A percentile compares a stretch with the other conserved stretches of the same genome.
Conservation (phyloP, 2,888 invertebrate genomes). For the Spisula subtruncata region DNA sequence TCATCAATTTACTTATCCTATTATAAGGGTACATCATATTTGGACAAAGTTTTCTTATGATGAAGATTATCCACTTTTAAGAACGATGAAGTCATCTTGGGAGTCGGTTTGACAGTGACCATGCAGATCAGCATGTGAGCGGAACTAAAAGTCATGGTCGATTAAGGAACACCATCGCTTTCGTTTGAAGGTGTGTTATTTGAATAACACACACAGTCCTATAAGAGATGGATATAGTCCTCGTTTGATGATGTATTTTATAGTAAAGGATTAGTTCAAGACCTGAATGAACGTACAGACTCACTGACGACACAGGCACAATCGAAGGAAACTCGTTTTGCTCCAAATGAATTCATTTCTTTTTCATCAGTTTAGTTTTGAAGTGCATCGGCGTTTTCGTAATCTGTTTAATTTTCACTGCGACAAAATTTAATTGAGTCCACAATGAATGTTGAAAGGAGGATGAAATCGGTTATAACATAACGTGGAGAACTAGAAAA, state of each 20-base stretch:
- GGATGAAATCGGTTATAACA: constrained; percentile 55
- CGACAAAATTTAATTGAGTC: constrained; percentile 72
- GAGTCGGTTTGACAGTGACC: not conserved
- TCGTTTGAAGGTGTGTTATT: constrained; percentile 20
- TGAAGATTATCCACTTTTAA: not conserved
- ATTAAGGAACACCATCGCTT: not conserved
- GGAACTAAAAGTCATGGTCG: not conserved
- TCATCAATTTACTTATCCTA: no score
- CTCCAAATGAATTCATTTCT: constrained; percentile 63
- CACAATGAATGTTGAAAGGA: constrained; percentile 48
- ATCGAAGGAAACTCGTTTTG: constrained; percentile 62
- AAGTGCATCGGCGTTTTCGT: constrained; percentile 60
- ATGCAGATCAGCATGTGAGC: constrained; percentile 8
- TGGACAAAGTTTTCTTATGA: not conserved
- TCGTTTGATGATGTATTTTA: constrained; percentile 75
- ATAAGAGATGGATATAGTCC: constrained; percentile 69
- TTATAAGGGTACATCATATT: no score
- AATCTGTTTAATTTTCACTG: constrained; percentile 70
- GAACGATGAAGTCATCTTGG: not conserved
- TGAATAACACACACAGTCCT: constrained; percentile 9
- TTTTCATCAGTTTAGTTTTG: constrained; percentile 61
- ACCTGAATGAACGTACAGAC: constrained; percentile 74
- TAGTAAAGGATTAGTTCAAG: constrained; percentile 75
- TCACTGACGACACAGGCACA: constrained; percentile 76
- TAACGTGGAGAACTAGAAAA: constrained; percentile 42